Percentiles rank a stretch among this genome's conserved stretches.
Evolutionary conservation across 2,797 vertebrate species (phyloP).

Genomic region (Cyclura pinguis): DNA sequence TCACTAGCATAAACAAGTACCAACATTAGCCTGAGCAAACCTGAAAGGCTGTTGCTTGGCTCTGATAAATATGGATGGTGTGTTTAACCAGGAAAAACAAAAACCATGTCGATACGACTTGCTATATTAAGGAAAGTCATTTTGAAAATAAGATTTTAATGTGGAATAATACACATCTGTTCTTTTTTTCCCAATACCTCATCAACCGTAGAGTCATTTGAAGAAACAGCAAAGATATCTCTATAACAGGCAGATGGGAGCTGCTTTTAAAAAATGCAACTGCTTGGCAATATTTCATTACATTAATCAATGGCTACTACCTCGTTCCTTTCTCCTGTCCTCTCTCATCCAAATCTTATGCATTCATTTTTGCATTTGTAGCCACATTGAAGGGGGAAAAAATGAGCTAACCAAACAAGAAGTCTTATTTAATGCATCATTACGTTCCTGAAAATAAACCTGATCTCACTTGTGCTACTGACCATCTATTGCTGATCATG

Average conservation of each 20-base stretch:
- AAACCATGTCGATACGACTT: neutral
- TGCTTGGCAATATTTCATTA: slow-evolving; percentile 42
- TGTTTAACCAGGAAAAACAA: neutral
- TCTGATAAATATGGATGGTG: slow-evolving; percentile 32
- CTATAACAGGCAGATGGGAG: neutral
- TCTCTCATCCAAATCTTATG: slow-evolving; percentile 22
- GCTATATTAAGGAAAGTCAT: slow-evolving; percentile 36
- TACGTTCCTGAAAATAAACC: neutral
- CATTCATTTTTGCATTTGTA: neutral
- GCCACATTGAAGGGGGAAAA: accelerated
- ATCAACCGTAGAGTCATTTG: slow-evolving; percentile 19
- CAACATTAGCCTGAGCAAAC: slow-evolving; percentile 11
- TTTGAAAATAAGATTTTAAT: slow-evolving; percentile 62
- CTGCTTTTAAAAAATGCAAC: slow-evolving; percentile 15
- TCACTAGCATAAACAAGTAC: slow-evolving; percentile 29
- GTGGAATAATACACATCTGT: neutral
- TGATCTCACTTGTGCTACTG: neutral
- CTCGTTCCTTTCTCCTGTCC: slow-evolving; percentile 32
- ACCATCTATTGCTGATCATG: neutral
- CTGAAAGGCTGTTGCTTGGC: neutral
- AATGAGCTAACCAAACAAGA: neutral
- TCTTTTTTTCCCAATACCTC: slow-evolving; percentile 47
- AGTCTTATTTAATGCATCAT: neutral
- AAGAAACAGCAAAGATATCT: slow-evolving; percentile 35
- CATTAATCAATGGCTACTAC: slow-evolving; percentile 30